Evolutionary conservation across 2,888 invertebrate genomes (phyloP).

Genomic region (Aspidiotus rigidus): DNA sequence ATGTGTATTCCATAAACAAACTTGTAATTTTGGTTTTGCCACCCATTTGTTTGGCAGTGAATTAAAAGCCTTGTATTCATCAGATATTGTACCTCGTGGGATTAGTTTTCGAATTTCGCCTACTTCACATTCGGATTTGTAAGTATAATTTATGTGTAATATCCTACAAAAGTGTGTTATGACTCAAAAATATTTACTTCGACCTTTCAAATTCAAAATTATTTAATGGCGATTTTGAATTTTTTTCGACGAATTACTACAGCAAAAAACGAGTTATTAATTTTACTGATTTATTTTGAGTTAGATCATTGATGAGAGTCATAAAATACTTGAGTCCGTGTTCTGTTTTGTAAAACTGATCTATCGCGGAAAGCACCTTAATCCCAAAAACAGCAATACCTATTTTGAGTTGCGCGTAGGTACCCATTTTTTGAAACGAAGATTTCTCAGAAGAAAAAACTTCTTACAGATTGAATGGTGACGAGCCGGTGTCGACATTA

Average conservation of each 20-base stretch:
- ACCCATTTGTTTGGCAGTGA: conserved; percentile 92
- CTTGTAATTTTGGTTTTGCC: conserved; percentile 93
- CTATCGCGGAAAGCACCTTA: too few relatives aligned
- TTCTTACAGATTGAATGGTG: conserved; percentile 57
- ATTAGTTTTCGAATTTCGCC: conserved; percentile 82
- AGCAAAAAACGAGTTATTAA: too few relatives aligned
- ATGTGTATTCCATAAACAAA: conserved; percentile 82
- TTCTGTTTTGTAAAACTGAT: too few relatives aligned
- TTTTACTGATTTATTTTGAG: too few relatives aligned
- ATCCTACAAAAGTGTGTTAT: neutral
- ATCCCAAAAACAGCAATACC: too few relatives aligned
- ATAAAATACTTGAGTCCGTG: too few relatives aligned
- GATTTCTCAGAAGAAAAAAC: too few relatives aligned
- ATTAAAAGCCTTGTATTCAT: conserved; percentile 67
- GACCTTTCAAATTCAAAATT: neutral
- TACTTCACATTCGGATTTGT: conserved; percentile 71
- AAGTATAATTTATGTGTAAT: conserved; percentile 38
- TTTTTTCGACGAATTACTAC: too few relatives aligned
- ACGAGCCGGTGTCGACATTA: conserved; percentile 76
- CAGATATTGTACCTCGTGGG: conserved; percentile 64
- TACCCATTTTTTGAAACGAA: too few relatives aligned
- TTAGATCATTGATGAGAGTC: too few relatives aligned
- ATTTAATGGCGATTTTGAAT: too few relatives aligned
- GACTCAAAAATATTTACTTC: neutral
- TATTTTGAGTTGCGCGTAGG: too few relatives aligned